Percentiles rank a stretch among this genome's conserved stretches.
phyloP scores from a whole-genome alignment of 1,140 invertebrate genomes.

The Pogonognathellus flavescens region DNA sequence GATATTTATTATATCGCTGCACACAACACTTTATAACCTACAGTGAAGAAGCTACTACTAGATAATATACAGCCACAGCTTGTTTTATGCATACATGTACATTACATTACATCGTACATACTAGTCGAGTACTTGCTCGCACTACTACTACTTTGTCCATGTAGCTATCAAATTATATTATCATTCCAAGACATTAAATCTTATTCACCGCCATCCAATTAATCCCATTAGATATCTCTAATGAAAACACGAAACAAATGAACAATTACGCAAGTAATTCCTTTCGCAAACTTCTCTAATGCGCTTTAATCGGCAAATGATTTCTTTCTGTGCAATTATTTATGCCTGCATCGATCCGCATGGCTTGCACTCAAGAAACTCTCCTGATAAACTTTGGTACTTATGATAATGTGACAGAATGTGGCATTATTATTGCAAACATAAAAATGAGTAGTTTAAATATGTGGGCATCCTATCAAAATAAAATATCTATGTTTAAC shows the following conservation, averaged over 20 bases:
- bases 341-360: neutral
- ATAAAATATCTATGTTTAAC: slow-evolving; percentile 48
- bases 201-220: slow-evolving; percentile 42
- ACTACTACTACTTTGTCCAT: slow-evolving; percentile 5
- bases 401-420: slow-evolving; percentile 23
- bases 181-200: slow-evolving; percentile 44
- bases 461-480: slow-evolving; percentile 41
- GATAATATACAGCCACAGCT: neutral
- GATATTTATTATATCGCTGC: no score
- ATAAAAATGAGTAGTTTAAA: neutral
- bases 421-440: neutral
- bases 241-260: slow-evolving; percentile 39
- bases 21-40: no score
- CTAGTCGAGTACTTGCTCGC: neutral
- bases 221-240: slow-evolving; percentile 42
- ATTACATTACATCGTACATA: no score
- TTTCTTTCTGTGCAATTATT: neutral
- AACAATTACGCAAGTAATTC: slow-evolving; percentile 32
- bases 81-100: slow-evolving; percentile 33
- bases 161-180: slow-evolving; percentile 46
- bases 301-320: neutral
- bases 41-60: neutral
- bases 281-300: slow-evolving; percentile 3
- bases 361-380: no score
- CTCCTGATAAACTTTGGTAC: slow-evolving; percentile 8